Evolutionary conservation across 2,113 vertebrate species (phyloP).

Genomic region (Hemibagrus wyckioides): DNA sequence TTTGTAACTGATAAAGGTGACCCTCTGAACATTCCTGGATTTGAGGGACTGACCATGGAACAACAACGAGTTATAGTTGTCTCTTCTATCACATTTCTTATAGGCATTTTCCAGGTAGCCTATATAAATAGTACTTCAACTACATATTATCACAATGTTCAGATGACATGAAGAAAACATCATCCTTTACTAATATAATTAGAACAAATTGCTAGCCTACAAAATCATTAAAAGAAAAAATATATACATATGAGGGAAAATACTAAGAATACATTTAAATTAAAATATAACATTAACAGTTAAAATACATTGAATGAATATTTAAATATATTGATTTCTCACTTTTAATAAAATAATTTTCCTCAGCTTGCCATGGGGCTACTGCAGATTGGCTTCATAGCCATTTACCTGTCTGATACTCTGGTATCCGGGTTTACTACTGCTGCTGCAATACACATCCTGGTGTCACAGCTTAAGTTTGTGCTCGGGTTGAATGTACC

Average conservation of each 20-base stretch:
- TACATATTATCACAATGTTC: background rate
- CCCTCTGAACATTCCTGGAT: conserved; percentile 55
- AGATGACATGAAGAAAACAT: too few species aligned
- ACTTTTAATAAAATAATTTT: too few species aligned
- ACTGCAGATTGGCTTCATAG: conserved; percentile 87
- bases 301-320: background rate
- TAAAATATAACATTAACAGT: too few species aligned
- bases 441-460: conserved; percentile 88
- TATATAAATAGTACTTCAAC: too few species aligned
- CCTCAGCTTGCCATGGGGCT: conserved; percentile 83
- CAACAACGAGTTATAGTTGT: conserved; percentile 79
- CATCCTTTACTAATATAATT: background rate
- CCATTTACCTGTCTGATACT: conserved; percentile 90
- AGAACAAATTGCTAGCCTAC: background rate
- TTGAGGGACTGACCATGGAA: conserved; percentile 59
- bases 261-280: background rate
- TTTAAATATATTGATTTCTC: background rate
- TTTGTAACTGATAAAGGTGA: conserved; percentile 64
- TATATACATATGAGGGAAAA: too few species aligned
- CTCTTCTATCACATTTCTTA: conserved; percentile 83
- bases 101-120: conserved; percentile 88
- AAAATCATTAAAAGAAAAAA: background rate
- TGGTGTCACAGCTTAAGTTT: conserved; percentile 96
- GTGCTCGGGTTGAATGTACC: conserved; percentile 83
- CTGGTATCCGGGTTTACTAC: conserved; percentile 93